phyloP scores from a whole-genome alignment of 2,113 vertebrate genomes.

The Oreochromis spilurus region DNA sequence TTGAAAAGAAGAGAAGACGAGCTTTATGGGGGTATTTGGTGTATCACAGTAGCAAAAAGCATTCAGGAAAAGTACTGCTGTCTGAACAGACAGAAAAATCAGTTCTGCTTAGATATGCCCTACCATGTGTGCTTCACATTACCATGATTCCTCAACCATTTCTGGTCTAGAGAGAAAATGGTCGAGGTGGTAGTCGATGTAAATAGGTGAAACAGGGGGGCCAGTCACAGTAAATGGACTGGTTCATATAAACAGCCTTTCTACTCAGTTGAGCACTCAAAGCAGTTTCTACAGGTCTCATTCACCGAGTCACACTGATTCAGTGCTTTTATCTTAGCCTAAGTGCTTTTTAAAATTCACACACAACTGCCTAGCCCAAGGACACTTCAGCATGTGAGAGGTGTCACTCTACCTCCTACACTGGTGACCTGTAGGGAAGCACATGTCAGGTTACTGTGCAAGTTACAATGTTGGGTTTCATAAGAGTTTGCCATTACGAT shows the following conservation, averaged over 20 bases:
- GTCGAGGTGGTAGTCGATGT: background rate
- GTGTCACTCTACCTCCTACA: background rate
- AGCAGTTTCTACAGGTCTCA: background rate
- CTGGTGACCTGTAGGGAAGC: background rate
- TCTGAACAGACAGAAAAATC: background rate
- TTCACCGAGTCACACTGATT: background rate
- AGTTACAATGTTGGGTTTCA: background rate
- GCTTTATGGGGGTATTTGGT: background rate
- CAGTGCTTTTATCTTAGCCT: background rate
- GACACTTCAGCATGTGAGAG: background rate
- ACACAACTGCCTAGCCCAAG: background rate
- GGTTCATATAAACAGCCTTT: background rate
- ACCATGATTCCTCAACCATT: background rate
- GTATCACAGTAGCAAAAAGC: background rate
- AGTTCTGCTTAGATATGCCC: background rate
- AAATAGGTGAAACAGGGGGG: background rate
- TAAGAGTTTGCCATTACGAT: background rate
- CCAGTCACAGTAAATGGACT: background rate
- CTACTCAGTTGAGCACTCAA: background rate
- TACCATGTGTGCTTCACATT: background rate
- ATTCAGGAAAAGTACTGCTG: background rate
- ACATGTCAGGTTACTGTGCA: background rate
- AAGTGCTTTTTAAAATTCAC: background rate
- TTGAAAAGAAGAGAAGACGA: background rate
- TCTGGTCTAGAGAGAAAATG: background rate